Base-by-base conservation (phyloP, 2,113 vertebrate genomes). In the Panurus biarmicus region DNA sequence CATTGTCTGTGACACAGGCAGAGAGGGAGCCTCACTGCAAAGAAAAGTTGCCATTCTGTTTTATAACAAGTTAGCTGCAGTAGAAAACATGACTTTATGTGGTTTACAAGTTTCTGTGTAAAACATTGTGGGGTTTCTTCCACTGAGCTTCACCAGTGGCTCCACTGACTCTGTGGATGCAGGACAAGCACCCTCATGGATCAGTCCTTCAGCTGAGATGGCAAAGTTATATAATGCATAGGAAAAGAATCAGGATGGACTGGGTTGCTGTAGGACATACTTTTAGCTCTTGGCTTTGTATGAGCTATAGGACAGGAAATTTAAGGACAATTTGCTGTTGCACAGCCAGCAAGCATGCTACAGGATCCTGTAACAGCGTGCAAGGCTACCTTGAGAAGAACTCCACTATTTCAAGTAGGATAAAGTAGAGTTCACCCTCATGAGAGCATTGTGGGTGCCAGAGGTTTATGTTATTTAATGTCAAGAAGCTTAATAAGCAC, bases 361-460 rank as follows among this genome's bases (percentile, higher is more conserved):
- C 1, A 3, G 38, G 21, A 73, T 35, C 56, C 57, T 93, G 2
- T 9, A 72, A 29, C 0, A 0, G 18, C 1, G 2, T 70, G 38
- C 7, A 4, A 51, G 26, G 33, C 10, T 65, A 13, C 26, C 23
- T 48, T 44, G 48, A 76, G 53, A 40, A 72, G 28, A 88, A 48
- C 14, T 69, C 22, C 18, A 17, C 6, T 58, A 28, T 64, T 90
- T 90, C 44, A 62, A 76, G 28, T 25, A 33, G 29, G 65, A 16
- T 74, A 45, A 62, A 80, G 51, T 21, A 67, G 14, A 82, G 23
- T 47, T 93, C 89, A 47, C 7, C 44, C 42, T 66, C 44, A 33
- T 31, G 56, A 90, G 71, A 77, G 54, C 81, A 51, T 10, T 76
- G 23, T 65, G 35, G 12, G 14, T 88, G 45, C 42, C 33, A 76